Base-by-base conservation (phyloP, 2,888 invertebrate genomes). In the Hypselothyrea guttata region DNA sequence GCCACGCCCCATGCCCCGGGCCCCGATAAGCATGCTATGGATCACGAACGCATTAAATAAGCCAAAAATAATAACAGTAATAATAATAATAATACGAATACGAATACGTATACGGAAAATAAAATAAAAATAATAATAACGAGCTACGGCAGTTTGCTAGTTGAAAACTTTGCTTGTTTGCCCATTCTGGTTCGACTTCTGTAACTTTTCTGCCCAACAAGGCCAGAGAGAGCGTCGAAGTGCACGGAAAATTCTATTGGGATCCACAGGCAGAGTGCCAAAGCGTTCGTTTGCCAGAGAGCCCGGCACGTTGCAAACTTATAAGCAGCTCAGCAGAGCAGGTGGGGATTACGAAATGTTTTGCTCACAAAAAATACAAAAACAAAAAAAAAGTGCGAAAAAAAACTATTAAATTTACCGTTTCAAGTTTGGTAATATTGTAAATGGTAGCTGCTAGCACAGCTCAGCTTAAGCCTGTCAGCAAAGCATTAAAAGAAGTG, bases 241-340 rank as follows among this genome's bases (percentile, higher is more conserved):
- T 64, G 75, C 58, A n/a, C 5, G 22, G 72, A 63, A 53, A 67
- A 71, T 68, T 56, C 78, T 44, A 65, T 63, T 60, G 75, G 73
- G 70, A 45, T 42, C 46, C 15, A 16, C 42, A 12, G 40, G 46
- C 54, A 42, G 22, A 31, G 5, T 59, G 45, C 55, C 46, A 45
- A 44, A 49, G 37, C 13, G 22, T 22, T 22, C 22, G 22, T 7
- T 28, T 42, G 44, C 37, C 48, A 33, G 34, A 22, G 22, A 5
- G 18, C 16, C 41, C 41, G 15, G 48, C 53, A 59, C 53, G 47
- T 51, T 58, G 52, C 62, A 62, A 71, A 76, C 59, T 83, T 79
- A 71, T 83, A 79, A 79, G 79, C 78, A 64, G 78, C 83, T 82
- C 79, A 77, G 60, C 53, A 33, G 27, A 63, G 54, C 55, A 63